Percentiles rank a stretch among this genome's conserved stretches.
Conservation (phyloP, 2,888 invertebrate genomes). For the Sminthurinus aureus region DNA sequence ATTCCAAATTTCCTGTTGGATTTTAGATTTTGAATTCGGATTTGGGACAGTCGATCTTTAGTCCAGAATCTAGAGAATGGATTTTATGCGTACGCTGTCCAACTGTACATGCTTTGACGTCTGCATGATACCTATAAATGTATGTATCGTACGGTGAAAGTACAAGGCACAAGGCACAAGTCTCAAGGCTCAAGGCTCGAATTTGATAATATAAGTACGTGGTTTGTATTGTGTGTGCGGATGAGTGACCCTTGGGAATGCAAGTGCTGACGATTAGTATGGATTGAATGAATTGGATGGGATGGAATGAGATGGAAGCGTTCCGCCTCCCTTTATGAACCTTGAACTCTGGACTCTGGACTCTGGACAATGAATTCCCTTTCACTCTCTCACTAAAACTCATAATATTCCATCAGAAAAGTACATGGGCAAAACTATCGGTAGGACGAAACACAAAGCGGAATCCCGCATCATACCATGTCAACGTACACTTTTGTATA, state of each 20-base stretch:
- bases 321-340: neutral
- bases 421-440: neutral
- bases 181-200: too few relatives aligned
- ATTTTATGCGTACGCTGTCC: too few relatives aligned
- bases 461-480: neutral
- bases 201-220: too few relatives aligned
- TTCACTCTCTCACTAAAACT: neutral
- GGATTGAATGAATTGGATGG: neutral
- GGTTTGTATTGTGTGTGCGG: too few relatives aligned
- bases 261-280: neutral
- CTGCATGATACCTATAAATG: too few relatives aligned
- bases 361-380: neutral
- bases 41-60: too few relatives aligned
- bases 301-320: neutral
- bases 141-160: too few relatives aligned
- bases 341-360: neutral
- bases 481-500: neutral
- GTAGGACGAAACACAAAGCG: neutral
- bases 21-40: too few relatives aligned
- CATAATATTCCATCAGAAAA: neutral
- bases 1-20: too few relatives aligned
- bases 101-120: too few relatives aligned
- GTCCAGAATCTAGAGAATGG: too few relatives aligned
- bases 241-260: conserved; percentile 13
- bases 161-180: too few relatives aligned